These are phyloP conservation scores for Lanius ludovicianus DNA, from an alignment of 2,113 vertebrate genomes.

Conservation along the genomic window DNA sequence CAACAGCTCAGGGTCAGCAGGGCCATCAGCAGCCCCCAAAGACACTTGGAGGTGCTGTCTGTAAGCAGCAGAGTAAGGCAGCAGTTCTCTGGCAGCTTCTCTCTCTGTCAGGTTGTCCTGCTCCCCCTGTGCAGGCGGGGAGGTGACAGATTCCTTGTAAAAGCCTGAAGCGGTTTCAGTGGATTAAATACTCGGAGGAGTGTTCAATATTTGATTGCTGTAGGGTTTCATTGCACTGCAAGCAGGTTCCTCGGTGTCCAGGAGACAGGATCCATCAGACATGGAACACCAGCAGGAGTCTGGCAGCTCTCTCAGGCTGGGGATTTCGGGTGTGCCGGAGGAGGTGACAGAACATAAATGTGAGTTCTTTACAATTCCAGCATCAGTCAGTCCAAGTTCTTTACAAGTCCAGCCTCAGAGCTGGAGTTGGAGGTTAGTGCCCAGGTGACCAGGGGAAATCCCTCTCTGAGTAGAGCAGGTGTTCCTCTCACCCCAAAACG, in stretches of 20 bases:
- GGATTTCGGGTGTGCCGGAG: not conserved
- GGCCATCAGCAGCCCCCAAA: not conserved
- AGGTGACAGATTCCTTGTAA: conserved; percentile 13
- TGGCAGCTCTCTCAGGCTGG: not conserved
- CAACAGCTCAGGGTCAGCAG: not conserved
- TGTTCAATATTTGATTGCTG: conserved; percentile 28
- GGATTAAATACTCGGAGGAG: not conserved
- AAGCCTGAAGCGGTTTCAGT: not conserved
- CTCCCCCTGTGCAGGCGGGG: not conserved
- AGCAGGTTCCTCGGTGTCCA: not conserved
- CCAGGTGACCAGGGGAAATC: not conserved
- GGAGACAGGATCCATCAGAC: not conserved
- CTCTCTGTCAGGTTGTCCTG: not conserved
- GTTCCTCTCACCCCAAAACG: not conserved
- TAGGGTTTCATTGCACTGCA: not conserved
- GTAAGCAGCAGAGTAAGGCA: not conserved
- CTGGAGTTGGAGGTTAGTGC: not conserved
- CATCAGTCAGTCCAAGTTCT: not conserved
- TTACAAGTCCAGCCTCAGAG: not conserved
- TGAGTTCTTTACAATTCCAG: not conserved
- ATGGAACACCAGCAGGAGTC: not conserved
- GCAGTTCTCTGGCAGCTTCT: not conserved
- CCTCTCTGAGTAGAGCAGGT: not conserved
- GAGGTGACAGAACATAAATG: not conserved
- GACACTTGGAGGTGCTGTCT: not conserved